phyloP scores from a whole-genome alignment of 2,113 vertebrate genomes.

The Caranx ignobilis region DNA sequence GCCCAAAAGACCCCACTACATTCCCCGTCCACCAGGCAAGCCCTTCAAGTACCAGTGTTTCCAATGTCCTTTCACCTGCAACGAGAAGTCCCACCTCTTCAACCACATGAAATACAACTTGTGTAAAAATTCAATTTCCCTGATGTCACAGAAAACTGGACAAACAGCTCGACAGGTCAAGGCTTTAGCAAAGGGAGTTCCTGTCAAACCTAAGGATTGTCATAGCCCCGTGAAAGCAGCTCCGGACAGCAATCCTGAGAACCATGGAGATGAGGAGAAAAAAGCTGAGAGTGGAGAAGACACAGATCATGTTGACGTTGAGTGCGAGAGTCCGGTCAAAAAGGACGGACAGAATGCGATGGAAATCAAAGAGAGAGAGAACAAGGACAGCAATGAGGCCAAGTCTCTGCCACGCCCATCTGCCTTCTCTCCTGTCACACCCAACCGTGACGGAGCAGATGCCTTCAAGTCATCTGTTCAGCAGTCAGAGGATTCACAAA shows the following conservation, averaged over 20 bases:
- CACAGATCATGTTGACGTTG: conserved; percentile 60
- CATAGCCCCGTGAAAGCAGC: background rate
- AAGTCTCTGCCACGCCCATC: conserved; percentile 80
- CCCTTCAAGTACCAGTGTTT: conserved; percentile 99
- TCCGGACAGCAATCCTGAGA: conserved; percentile 74
- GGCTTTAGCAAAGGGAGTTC: conserved; percentile 28
- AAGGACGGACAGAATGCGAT: conserved; percentile 36
- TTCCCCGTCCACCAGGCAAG: conserved; percentile 95
- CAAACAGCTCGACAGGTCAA: conserved; percentile 79
- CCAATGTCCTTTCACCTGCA: conserved; percentile 99
- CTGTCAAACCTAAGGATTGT: conserved; percentile 51
- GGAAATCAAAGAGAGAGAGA: conserved; percentile 53
- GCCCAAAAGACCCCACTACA: conserved; percentile 98
- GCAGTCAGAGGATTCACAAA: conserved; percentile 72
- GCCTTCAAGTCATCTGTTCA: conserved; percentile 70
- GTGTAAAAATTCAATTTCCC: conserved; percentile 96
- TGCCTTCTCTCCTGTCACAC: conserved; percentile 86
- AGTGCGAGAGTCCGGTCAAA: conserved; percentile 50
- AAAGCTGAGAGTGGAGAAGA: conserved; percentile 39
- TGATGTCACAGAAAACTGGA: conserved; percentile 90
- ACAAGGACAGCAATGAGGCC: conserved; percentile 31
- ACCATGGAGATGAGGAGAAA: conserved; percentile 15
- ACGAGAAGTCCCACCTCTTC: conserved; percentile 98
- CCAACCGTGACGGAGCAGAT: conserved; percentile 73
- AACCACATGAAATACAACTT: conserved; percentile 99